These are phyloP conservation scores for Nesidiocoris tenuis DNA, from an alignment of 2,888 invertebrate species.

Conservation along the genomic window DNA sequence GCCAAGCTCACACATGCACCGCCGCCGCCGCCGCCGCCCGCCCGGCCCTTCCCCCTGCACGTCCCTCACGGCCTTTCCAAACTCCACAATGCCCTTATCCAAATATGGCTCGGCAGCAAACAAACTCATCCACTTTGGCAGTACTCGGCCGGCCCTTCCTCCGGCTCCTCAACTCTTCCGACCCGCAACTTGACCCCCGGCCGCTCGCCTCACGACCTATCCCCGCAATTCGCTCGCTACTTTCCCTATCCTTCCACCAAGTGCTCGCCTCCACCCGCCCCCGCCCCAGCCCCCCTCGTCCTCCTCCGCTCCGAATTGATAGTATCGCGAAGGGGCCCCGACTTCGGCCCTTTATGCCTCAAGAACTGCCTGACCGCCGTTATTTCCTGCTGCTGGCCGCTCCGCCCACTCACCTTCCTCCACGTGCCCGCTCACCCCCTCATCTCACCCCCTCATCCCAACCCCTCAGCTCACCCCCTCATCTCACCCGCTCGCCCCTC, in stretches of 20 bases:
- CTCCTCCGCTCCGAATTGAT: constrained; percentile 6
- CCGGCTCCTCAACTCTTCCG: not conserved
- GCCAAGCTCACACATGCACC: constrained; percentile 2
- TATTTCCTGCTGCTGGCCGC: constrained; percentile 4
- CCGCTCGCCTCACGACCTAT: not conserved
- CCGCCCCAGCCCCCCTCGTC: not conserved
- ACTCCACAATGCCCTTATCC: constrained; percentile 44
- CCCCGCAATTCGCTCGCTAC: not conserved
- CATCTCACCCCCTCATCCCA: not conserved
- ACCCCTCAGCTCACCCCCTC: not conserved
- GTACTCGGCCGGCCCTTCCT: constrained; percentile 12
- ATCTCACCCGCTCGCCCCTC: not conserved
- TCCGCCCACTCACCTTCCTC: too few species aligned
- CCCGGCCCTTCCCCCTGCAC: not conserved
- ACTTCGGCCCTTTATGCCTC: not conserved
- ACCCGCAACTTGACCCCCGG: constrained; percentile 8
- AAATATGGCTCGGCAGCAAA: constrained; percentile 44
- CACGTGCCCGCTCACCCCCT: constrained; percentile 8
- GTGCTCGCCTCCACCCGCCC: not conserved
- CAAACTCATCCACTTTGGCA: constrained; percentile 45
- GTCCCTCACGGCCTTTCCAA: constrained; percentile 36
- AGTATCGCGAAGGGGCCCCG: constrained; percentile 8
- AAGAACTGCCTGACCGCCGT: constrained; percentile 8
- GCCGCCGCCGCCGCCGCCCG: not conserved
- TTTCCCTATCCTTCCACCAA: not conserved